Percentiles rank a stretch among this genome's conserved stretches.
Evolutionary conservation across 2,888 invertebrate genomes (phyloP).

Genomic region (Perizoma flavofasciatum): DNA sequence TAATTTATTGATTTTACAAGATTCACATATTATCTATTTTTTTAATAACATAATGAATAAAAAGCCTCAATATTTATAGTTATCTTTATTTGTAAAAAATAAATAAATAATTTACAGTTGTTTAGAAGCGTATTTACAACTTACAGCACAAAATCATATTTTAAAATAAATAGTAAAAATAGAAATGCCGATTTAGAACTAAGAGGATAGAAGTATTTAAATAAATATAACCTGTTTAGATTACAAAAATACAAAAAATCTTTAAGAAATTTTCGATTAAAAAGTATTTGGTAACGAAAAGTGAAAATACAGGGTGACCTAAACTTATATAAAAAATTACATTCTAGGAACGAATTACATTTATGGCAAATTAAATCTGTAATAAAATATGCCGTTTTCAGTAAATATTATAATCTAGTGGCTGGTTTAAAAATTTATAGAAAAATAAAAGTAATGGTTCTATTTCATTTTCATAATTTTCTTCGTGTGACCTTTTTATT

Average conservation of each 20-base stretch:
- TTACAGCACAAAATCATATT: constrained; percentile 53
- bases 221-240: not conserved
- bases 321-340: constrained; percentile 4
- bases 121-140: constrained; percentile 76
- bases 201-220: constrained; percentile 2
- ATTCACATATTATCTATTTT: not conserved
- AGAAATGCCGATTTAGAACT: constrained; percentile 33
- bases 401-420: not conserved
- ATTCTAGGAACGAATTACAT: constrained; percentile 26
- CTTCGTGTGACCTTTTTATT: constrained; percentile 28
- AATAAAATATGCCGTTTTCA: not conserved
- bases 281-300: constrained; percentile 70
- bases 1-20: not conserved
- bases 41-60: constrained; percentile 13
- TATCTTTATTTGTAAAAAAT: constrained; percentile 65
- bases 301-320: constrained; percentile 30
- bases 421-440: no score
- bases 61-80: constrained; percentile 30
- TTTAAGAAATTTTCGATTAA: not conserved
- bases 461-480: not conserved
- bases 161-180: constrained; percentile 41
- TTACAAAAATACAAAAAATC: constrained; percentile 31
- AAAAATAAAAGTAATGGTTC: no score
- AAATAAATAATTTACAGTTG: constrained; percentile 80
- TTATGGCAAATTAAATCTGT: constrained; percentile 23